Base-by-base conservation (phyloP, 2,113 vertebrate genomes). In the Stictonetta naevosa region DNA sequence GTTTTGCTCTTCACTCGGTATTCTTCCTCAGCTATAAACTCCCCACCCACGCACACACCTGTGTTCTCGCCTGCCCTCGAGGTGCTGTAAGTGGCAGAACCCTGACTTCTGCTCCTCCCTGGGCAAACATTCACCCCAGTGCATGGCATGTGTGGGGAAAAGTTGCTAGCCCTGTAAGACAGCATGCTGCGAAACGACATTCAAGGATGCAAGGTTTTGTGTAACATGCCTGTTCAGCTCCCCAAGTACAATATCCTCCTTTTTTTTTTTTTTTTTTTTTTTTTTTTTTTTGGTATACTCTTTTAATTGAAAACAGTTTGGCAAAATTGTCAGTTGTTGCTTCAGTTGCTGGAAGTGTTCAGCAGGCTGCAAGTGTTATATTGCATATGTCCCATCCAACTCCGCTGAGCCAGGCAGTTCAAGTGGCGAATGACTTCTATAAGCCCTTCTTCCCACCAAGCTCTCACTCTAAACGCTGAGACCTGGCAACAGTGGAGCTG, bases 21-120 rank as follows among this genome's bases (percentile, higher is more conserved):
- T 50, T 96, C 91, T 90, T 77, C 69, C 86, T 96, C 69, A 86
- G 60, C 48, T 93, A 78, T 50, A 53, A 76, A 42, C 85, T 95
- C 89, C 77, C 71, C 69, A 59, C 95, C 91, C 89, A 97, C 82
- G 3, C 85, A 86, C 78, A 83, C 88, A 97, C 96, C 97, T 97
- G 97, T 72, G 67, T 59, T 71, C 67, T 87, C 15, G 2, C 79
- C 82, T 71, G 55, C 89, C 87, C 50, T 60, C 67, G 60, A 94
- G 85, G 42, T 81, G 64, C 4, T 73, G 36, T 36, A 22, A 64
- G 79, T 50, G 67, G 69, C 55, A 38, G n/a, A 52, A 71, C 46
- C 52, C 38, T n/a, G 75, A 17, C 44, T 88, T 59, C 69, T 82
- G 67, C 66, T 83, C 31, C 50, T 93, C 77, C 83, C 78, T 36